Percentiles rank a stretch among this genome's conserved stretches.
Evolutionary conservation across 1,140 invertebrate species (phyloP).

Genomic region (Cephus cinctus): DNA sequence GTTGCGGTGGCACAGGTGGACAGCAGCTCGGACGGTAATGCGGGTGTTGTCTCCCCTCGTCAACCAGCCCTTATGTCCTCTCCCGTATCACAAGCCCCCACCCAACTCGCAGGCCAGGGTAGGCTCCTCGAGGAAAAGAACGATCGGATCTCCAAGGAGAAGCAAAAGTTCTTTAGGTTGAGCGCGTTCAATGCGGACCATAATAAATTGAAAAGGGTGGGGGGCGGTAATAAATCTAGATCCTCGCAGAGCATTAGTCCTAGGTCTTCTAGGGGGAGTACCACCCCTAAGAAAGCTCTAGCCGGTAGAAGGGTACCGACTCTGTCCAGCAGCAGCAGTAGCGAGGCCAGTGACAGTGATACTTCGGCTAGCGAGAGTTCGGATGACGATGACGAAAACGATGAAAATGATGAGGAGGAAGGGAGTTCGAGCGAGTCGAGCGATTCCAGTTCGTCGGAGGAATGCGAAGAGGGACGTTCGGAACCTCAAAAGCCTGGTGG

Average conservation of each 20-base stretch:
- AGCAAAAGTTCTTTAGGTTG: constrained; percentile 81
- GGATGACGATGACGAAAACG: constrained; percentile 27
- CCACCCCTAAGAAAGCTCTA: constrained; percentile 10
- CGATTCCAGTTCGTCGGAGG: constrained; percentile 35
- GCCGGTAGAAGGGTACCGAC: constrained; percentile 13
- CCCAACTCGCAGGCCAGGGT: constrained; percentile 50
- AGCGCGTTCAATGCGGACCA: constrained; percentile 69
- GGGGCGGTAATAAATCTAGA: constrained; percentile 38
- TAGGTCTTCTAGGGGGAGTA: constrained; percentile 22
- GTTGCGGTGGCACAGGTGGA: constrained; percentile 49
- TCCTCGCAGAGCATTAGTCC: constrained; percentile 22
- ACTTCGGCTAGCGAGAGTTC: constrained; percentile 25
- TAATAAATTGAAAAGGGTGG: constrained; percentile 51
- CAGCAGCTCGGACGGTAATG: constrained; percentile 63
- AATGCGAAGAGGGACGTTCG: constrained; percentile 49
- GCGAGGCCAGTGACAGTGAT: constrained; percentile 21
- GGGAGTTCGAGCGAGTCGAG: constrained; percentile 51
- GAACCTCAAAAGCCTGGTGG: constrained; percentile 52
- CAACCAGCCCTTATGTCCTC: constrained; percentile 51
- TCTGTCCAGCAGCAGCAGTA: constrained; percentile 23
- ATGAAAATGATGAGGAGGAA: constrained; percentile 33
- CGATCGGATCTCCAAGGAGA: constrained; percentile 80
- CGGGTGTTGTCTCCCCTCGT: constrained; percentile 58
- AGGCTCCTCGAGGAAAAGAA: constrained; percentile 61
- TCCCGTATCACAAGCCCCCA: constrained; percentile 50